Evolutionary conservation across 2,888 invertebrate species (phyloP).

Genomic region (Tetrapedia diversipes): DNA sequence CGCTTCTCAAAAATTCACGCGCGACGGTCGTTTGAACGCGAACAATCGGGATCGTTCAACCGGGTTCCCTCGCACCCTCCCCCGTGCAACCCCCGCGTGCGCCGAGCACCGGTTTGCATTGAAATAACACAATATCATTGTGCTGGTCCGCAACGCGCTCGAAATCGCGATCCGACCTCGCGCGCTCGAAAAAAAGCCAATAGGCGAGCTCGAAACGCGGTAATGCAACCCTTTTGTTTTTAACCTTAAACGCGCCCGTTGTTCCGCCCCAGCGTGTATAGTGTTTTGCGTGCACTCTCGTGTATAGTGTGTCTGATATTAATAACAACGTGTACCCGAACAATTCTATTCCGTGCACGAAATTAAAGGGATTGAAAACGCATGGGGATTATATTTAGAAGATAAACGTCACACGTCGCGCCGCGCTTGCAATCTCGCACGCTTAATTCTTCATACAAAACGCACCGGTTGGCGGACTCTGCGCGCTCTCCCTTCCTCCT

Average conservation of each 20-base stretch:
- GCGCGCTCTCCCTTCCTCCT: neutral
- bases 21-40: neutral
- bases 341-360: neutral
- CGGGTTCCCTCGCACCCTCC: neutral
- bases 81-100: neutral
- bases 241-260: neutral
- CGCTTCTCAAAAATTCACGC: constrained; percentile 1
- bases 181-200: neutral
- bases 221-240: constrained; percentile 4
- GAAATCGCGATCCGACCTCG: constrained; percentile 4
- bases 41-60: constrained; percentile 18
- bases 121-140: constrained; percentile 25
- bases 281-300: neutral
- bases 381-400: constrained; percentile 19
- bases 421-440: constrained; percentile 20
- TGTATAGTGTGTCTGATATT: neutral
- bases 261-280: too few species aligned
- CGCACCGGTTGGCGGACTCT: neutral
- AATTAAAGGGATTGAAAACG: constrained; percentile 23
- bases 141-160: neutral
- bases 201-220: neutral
- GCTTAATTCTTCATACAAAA: constrained; percentile 34
- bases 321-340: constrained; percentile 2
- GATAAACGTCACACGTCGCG: constrained; percentile 28
- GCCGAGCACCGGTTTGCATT: neutral